Evolutionary conservation across 2,797 vertebrate species (phyloP).

Genomic region (Dipus sagitta): DNA sequence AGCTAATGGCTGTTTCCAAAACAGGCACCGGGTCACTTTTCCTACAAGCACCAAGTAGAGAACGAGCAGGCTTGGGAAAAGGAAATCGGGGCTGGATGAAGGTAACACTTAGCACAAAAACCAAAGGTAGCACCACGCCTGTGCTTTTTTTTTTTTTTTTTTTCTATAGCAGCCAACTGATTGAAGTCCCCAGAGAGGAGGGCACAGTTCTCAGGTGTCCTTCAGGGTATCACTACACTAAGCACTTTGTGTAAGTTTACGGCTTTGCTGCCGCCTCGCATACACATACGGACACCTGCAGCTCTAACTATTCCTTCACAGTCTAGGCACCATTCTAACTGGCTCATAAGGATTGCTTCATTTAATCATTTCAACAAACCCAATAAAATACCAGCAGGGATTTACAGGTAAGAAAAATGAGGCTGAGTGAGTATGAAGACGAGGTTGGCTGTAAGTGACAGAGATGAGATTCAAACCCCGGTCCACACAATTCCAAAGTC

Average conservation of each 20-base stretch:
- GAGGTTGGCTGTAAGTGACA: neutral
- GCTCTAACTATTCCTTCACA: neutral
- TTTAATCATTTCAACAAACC: neutral
- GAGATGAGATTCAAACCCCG: neutral
- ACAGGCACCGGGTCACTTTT: neutral
- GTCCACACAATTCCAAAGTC: neutral
- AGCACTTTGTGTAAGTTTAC: neutral
- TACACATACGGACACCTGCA: no score
- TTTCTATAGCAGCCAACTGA: neutral
- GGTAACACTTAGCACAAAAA: neutral
- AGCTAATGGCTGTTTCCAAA: constrained; percentile 1
- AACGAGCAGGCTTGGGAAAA: neutral
- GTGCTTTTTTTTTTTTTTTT: no score
- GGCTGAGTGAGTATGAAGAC: neutral
- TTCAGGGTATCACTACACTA: neutral
- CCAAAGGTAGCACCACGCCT: neutral
- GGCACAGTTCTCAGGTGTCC: neutral
- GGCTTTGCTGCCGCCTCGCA: neutral
- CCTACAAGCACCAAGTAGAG: neutral
- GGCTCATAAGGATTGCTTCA: neutral
- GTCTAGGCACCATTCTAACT: neutral
- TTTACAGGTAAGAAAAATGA: constrained; percentile 18
- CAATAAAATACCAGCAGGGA: neutral
- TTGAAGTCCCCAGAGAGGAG: neutral
- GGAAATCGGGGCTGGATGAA: neutral